These are phyloP conservation scores for Himalopsyche tibetana DNA, from an alignment of 2,888 invertebrate species.

Conservation along the genomic window DNA sequence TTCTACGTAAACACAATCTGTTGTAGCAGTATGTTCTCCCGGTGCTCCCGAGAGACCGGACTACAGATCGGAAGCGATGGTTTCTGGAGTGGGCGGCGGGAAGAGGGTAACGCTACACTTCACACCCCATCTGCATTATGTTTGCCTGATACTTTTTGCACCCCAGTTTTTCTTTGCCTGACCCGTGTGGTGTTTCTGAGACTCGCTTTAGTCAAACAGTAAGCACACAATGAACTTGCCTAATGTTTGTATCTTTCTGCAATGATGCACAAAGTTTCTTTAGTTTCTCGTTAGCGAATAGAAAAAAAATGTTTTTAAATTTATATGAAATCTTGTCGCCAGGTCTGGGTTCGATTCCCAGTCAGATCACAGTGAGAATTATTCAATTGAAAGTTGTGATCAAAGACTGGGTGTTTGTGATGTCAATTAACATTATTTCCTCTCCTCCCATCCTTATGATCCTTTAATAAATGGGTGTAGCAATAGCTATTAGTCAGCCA, in stretches of 20 bases:
- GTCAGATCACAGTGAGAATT: too few relatives aligned
- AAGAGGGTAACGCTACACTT: conserved; percentile 57
- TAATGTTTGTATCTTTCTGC: not conserved
- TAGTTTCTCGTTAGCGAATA: too few relatives aligned
- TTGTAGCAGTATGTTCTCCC: conserved; percentile 46
- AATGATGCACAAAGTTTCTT: conserved; percentile 7
- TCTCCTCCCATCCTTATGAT: too few relatives aligned
- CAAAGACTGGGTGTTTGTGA: too few relatives aligned
- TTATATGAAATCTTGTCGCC: too few relatives aligned
- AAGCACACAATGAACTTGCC: conserved; percentile 46
- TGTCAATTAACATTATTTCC: too few relatives aligned
- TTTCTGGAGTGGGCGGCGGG: not conserved
- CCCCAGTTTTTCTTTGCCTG: conserved; percentile 41
- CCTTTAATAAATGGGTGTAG: too few relatives aligned
- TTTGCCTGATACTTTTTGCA: conserved; percentile 27
- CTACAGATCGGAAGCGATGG: not conserved
- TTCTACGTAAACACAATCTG: conserved; percentile 63
- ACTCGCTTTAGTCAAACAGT: conserved; percentile 51
- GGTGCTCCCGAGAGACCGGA: conserved; percentile 32
- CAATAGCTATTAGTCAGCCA: too few relatives aligned
- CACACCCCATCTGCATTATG: conserved; percentile 52
- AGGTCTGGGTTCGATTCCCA: too few relatives aligned
- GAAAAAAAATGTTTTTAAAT: too few relatives aligned
- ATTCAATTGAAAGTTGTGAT: too few relatives aligned
- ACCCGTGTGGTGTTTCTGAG: conserved; percentile 46